These are phyloP conservation scores for Neomorphus geoffroyi DNA, from an alignment of 2,797 vertebrate species.

Conservation along the genomic window DNA sequence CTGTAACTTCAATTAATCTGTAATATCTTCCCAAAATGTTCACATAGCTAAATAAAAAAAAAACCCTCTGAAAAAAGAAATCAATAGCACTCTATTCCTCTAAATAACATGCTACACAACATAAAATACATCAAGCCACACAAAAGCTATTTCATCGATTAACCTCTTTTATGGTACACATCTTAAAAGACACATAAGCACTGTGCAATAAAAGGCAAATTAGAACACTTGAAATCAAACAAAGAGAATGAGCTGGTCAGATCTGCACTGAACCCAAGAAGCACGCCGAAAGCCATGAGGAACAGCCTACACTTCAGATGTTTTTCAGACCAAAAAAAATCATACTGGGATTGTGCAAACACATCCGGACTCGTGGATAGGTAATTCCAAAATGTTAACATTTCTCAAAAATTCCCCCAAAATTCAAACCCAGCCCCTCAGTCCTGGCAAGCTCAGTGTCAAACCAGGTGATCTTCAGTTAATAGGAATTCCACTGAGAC, in stretches of 20 bases:
- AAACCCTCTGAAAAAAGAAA: background rate
- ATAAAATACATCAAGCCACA: conserved; percentile 18
- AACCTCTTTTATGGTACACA: conserved; percentile 29
- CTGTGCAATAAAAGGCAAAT: conserved; percentile 45
- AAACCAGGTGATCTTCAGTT: background rate
- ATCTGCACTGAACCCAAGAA: background rate
- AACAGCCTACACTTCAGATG: background rate
- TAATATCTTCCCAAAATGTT: conserved; percentile 39
- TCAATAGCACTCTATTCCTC: conserved; percentile 2
- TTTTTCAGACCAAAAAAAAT: background rate
- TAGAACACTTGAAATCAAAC: conserved; percentile 28
- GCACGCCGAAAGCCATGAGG: background rate
- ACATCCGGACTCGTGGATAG: background rate
- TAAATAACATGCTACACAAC: conserved; percentile 48
- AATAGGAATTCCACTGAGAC: background rate
- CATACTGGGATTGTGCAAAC: background rate
- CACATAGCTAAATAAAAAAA: background rate
- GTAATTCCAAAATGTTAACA: background rate
- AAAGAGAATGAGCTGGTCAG: conserved; percentile 18
- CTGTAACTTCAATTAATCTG: conserved; percentile 54
- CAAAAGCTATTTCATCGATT: conserved; percentile 44
- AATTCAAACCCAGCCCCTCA: background rate
- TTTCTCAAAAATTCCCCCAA: background rate
- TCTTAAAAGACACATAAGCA: conserved; percentile 28
- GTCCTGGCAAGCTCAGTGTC: background rate